Evolutionary conservation across 2,113 vertebrate genomes (phyloP).

Genomic region (Solea solea): DNA sequence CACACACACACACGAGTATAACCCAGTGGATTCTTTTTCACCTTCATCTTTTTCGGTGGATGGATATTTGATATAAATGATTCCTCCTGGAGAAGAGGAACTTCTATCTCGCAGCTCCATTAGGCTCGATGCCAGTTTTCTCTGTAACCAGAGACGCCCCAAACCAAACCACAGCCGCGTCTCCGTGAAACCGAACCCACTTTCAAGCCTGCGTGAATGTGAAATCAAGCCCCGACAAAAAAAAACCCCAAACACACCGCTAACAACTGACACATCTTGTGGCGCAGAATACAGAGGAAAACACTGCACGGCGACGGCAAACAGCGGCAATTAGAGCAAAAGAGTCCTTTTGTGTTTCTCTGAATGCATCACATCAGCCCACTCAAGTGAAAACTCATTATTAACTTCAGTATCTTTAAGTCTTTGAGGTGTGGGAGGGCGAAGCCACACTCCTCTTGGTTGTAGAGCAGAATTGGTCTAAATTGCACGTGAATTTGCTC

Average conservation of each 20-base stretch:
- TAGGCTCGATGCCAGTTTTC: slow-evolving; percentile 47
- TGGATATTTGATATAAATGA: slow-evolving; percentile 36
- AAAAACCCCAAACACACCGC: slow-evolving; percentile 32
- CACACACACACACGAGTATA: background rate
- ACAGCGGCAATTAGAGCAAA: slow-evolving; percentile 31
- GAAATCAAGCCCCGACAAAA: slow-evolving; percentile 31
- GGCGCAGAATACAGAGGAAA: slow-evolving; percentile 18
- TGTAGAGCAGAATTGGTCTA: slow-evolving; percentile 20
- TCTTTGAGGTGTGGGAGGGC: background rate
- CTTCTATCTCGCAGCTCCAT: slow-evolving; percentile 55
- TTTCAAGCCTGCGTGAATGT: slow-evolving; percentile 40
- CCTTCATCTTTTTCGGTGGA: slow-evolving; percentile 11
- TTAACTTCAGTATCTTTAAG: slow-evolving; percentile 16
- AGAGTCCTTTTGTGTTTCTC: slow-evolving; percentile 4
- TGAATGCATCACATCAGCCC: slow-evolving; percentile 22
- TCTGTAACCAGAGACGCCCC: slow-evolving; percentile 40
- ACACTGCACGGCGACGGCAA: slow-evolving; percentile 8
- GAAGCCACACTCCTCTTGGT: slow-evolving; percentile 11
- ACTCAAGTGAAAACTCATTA: slow-evolving; percentile 35
- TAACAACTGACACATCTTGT: slow-evolving; percentile 41
- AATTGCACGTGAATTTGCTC: slow-evolving; percentile 26
- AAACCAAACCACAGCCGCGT: slow-evolving; percentile 21
- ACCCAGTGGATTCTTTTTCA: slow-evolving; percentile 44
- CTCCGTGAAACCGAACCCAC: slow-evolving; percentile 49
- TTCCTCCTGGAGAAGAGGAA: slow-evolving; percentile 38